Base-by-base conservation (phyloP, 2,888 invertebrate species). In the Polydrusus tereticollis region DNA sequence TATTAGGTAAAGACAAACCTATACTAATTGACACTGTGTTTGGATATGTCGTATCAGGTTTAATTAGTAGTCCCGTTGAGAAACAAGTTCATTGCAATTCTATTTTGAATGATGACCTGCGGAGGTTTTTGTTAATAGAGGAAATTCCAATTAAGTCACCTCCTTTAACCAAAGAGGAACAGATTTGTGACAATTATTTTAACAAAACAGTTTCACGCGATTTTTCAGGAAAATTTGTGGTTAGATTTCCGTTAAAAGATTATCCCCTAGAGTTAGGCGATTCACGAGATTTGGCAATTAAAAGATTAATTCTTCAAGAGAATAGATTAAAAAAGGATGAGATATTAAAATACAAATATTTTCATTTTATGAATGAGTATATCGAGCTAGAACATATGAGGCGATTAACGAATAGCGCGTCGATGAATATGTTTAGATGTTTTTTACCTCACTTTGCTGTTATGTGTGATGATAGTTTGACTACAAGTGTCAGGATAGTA, bases 251-350 rank as follows among this genome's bases (percentile, higher is more conserved):
- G 8, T 52, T 64, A 16, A 64, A 64, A 64, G 10, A 29, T 14
- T 29, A 29, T 18, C 8, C 29, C 2, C 14, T 12, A 29, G 52
- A 65, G 14, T 18, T 65, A 45, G 66, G 57, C 26, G 65, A 65
- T 20, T 65, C 65, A 0, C 52, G 50, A 59, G 21, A 67, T 59
- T 59, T 67, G n/a, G 59, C 67, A 1, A 33, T 67, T 38, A 67
- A 67, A 47, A 58, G 33, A 58, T 67, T 67, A 18, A 2, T 67
- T 26, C 6, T 10, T 29, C 52, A 52, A 26, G 67, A 67, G 58
- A 67, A 16, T 20, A 58, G 29, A 58, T 43, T 67, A 29, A 58
- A 58, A 33, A 58, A 20, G 1, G 29, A 26, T 29, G 14, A 16
- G 10, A 26, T 36, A 8, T 23, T 66, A 4, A 66, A 33, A 45